Conservation (phyloP, 2,888 invertebrate species). For the Habroteleia sp. region DNA sequence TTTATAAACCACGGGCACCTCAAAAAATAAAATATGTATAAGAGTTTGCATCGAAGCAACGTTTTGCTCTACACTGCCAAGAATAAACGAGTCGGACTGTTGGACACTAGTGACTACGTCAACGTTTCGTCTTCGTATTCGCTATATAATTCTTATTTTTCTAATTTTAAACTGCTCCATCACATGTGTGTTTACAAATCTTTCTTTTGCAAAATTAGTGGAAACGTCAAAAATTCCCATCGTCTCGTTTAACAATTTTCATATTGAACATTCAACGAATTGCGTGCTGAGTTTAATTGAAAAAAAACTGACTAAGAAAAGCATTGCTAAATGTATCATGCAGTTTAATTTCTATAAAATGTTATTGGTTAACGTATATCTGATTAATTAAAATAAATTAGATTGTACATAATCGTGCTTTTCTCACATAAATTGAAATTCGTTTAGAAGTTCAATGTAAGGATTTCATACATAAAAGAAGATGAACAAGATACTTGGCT, state of each 20-base stretch:
- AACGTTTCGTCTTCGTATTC: constrained; percentile 69
- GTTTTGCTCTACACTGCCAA: constrained; percentile 77
- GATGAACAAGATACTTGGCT: constrained; percentile 24
- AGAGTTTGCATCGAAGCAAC: constrained; percentile 72
- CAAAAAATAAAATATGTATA: constrained; percentile 60
- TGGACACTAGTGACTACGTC: constrained; percentile 66
- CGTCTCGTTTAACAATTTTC: no score
- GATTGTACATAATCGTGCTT: constrained; percentile 1
- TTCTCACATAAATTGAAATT: not conserved
- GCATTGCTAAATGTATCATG: no score
- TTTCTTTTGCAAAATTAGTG: no score
- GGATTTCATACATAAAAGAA: constrained; percentile 1
- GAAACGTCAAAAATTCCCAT: no score
- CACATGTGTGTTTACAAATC: constrained; percentile 2
- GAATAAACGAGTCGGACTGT: constrained; percentile 75
- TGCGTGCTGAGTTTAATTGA: no score
- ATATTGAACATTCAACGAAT: no score
- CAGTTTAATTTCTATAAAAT: no score
- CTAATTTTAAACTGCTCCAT: constrained; percentile 37
- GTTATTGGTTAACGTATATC: no score
- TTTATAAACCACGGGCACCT: constrained; percentile 18
- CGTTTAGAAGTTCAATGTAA: constrained; percentile 3
- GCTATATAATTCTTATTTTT: constrained; percentile 45
- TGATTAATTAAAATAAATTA: not conserved
- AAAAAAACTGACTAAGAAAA: no score